These are phyloP conservation scores for Acrobeloides nanus DNA, from an alignment of 2,888 invertebrate genomes.

Conservation along the genomic window DNA sequence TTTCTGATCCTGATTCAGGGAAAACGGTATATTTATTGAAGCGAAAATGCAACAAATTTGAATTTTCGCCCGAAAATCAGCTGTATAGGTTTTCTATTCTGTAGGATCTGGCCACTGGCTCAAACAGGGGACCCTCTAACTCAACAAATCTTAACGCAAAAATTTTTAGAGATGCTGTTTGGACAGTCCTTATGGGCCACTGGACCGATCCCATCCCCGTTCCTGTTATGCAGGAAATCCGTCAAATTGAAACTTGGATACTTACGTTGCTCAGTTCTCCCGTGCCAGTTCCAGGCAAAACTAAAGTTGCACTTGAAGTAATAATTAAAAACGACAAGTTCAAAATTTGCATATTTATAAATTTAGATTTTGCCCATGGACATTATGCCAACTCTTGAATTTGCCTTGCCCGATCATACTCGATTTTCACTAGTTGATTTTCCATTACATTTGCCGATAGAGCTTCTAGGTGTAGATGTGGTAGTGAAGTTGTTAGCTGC, in stretches of 20 bases:
- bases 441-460: constrained; percentile 91
- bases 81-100: no score
- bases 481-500: constrained; percentile 90
- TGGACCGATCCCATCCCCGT: constrained; percentile 61
- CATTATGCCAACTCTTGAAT: constrained; percentile 67
- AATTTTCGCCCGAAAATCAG: no score
- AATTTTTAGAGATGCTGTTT: constrained; percentile 75
- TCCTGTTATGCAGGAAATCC: constrained; percentile 85
- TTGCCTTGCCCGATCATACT: constrained; percentile 93
- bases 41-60: no score
- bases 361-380: constrained; percentile 76
- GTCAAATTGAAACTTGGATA: constrained; percentile 98
- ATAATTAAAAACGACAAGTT: no score
- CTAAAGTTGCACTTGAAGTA: constrained; percentile 64
- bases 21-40: no score
- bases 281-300: constrained; percentile 94
- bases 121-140: no score
- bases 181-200: constrained; percentile 76
- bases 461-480: constrained; percentile 91
- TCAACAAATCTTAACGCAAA: neutral
- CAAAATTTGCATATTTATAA: constrained; percentile 16
- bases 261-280: constrained; percentile 78
- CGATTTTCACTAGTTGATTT: constrained; percentile 93
- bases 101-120: no score
- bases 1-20: no score